phyloP scores from a whole-genome alignment of 2,113 vertebrate genomes.

The Paramisgurnus dabryanus region DNA sequence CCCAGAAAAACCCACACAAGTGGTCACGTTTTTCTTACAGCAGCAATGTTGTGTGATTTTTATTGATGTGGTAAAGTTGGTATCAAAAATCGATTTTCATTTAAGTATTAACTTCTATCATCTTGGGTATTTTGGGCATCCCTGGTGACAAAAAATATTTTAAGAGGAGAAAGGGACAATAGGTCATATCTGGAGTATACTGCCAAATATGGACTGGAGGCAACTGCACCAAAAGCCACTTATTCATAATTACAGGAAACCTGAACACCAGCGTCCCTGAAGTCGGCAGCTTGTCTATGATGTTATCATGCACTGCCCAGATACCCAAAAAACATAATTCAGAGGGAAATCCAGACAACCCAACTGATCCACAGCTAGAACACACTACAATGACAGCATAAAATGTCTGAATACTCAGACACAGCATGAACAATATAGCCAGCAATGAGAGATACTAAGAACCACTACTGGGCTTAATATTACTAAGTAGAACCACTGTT shows the following conservation, averaged over 20 bases:
- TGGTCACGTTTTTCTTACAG: too few species aligned
- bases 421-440: constrained; percentile 15
- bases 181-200: too few species aligned
- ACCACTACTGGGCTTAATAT: neutral
- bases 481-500: too few species aligned
- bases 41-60: too few species aligned
- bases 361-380: constrained; percentile 39
- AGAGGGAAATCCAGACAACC: constrained; percentile 29
- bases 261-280: constrained; percentile 46
- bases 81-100: too few species aligned
- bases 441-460: neutral
- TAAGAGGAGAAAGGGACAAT: too few species aligned
- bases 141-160: neutral
- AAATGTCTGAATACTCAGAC: neutral
- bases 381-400: constrained; percentile 46
- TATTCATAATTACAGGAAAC: constrained; percentile 18
- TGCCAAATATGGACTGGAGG: too few species aligned
- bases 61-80: too few species aligned
- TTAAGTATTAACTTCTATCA: too few species aligned
- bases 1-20: too few species aligned
- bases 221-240: too few species aligned
- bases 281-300: constrained; percentile 32
- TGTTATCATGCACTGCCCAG: constrained; percentile 31
- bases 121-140: too few species aligned
- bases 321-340: constrained; percentile 37